Base-by-base conservation (phyloP, 2,113 vertebrate genomes). In the Equus przewalskii region DNA sequence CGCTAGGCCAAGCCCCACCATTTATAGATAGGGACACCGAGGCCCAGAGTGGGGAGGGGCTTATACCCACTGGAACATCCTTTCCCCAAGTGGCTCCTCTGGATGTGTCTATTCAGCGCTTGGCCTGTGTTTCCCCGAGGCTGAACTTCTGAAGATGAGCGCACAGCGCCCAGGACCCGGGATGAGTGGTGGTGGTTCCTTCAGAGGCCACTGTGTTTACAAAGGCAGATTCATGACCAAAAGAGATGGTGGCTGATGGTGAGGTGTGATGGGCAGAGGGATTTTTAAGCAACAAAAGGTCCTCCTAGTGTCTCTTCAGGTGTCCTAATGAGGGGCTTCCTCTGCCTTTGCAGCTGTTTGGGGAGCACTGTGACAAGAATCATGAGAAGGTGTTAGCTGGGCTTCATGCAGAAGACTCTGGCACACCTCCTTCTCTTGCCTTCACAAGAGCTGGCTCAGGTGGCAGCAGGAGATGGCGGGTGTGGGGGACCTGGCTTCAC, bases 1-100 rank as follows among this genome's bases (percentile, higher is more conserved):
- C 21, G 6, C 13, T n/a, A 2, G 2, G 6, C 49, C 49, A 7
- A 49, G 18, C 0, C 9, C 41, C 13, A 7, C 6, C 24, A 4
- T 46, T 44, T 70, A 7, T 10, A 69, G 81, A 41, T 41, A 41
- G 36, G 36, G 36, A 41, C 36, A 41, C 36, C 36, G 36, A 41
- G 36, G 36, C 36, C 36, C 36, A 41, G 36, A 41, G 36, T 41
- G 36, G 36, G 36, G 36, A 41, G 36, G 36, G 36, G 36, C 36
- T 41, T 41, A 41, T 41, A 41, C 36, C 36, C 18, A 44, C 49
- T 41, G 36, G 36, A 41, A 75, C 30, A 14, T 80, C 64, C 84
- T 72, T 69, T 56, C 64, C 51, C 58, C 73, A 76, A 3, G 13
- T 1, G 62, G 67, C 26, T 73, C 24, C 1, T 51, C 72, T 54